A percentile compares a stretch with the other conserved stretches of the same genome.
Conservation (phyloP, 2,113 vertebrate genomes). For the Malurus alboscapulatus region DNA sequence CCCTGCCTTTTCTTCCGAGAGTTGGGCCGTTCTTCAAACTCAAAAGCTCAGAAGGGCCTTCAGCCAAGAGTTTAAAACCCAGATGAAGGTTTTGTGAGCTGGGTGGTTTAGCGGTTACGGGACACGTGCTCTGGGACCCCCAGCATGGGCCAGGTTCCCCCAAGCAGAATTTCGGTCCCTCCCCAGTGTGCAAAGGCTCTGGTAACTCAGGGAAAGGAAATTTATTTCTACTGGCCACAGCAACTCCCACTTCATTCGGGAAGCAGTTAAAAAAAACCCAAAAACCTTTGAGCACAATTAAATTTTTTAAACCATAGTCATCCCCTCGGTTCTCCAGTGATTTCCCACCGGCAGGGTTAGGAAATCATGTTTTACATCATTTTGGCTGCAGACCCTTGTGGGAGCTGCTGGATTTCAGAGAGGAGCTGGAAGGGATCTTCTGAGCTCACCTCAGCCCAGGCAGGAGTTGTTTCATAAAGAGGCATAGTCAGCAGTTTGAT, state of each 20-base stretch:
- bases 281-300: not conserved
- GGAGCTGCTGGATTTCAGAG: not conserved
- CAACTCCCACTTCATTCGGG: not conserved
- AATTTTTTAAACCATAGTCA: not conserved
- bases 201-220: not conserved
- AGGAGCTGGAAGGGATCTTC: not conserved
- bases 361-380: not conserved
- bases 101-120: not conserved
- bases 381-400: not conserved
- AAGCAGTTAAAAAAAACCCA: not conserved
- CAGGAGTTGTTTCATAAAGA: not conserved
- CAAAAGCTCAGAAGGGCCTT: not conserved
- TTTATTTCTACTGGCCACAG: not conserved
- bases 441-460: conserved; percentile 6
- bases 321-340: not conserved
- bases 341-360: conserved; percentile 25
- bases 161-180: not conserved
- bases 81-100: not conserved
- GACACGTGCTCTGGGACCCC: accelerated
- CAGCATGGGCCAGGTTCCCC: accelerated
- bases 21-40: not conserved
- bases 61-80: not conserved
- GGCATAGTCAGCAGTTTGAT: not conserved
- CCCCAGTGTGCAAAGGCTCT: not conserved
- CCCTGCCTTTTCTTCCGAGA: not conserved